A percentile compares a stretch with the other conserved stretches of the same genome.
phyloP scores from a whole-genome alignment of 1,140 invertebrate species.

The Microplitis demolitor region DNA sequence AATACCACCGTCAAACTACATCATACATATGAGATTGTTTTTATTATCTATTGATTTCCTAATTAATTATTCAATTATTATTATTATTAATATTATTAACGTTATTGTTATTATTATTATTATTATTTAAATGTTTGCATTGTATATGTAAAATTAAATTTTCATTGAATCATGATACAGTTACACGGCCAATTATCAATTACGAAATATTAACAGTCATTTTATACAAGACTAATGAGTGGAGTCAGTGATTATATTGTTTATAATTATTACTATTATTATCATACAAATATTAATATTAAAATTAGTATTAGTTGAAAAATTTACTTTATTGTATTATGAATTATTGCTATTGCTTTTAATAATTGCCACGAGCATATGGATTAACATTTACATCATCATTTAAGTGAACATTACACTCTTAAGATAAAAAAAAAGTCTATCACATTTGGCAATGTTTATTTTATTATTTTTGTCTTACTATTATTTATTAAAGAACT shows the following conservation, averaged over 20 bases:
- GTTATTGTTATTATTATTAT: too few species aligned
- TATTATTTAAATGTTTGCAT: too few species aligned
- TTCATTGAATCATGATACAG: too few species aligned
- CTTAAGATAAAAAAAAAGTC: conserved; percentile 10
- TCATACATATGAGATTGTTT: too few species aligned
- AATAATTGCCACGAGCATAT: conserved; percentile 22
- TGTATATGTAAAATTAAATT: too few species aligned
- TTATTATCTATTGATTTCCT: too few species aligned
- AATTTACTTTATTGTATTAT: not conserved
- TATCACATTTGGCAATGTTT: not conserved
- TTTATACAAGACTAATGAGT: not conserved
- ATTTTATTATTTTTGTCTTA: not conserved
- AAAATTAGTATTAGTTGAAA: not conserved
- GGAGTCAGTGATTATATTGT: not conserved
- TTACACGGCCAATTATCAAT: too few species aligned
- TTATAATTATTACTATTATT: too few species aligned
- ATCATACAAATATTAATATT: not conserved
- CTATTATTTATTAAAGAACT: not conserved
- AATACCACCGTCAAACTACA: too few species aligned
- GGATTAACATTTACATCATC: conserved; percentile 21
- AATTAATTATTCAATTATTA: too few species aligned
- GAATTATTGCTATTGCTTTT: conserved; percentile 39
- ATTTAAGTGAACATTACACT: conserved; percentile 22
- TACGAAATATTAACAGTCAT: too few species aligned
- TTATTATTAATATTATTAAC: too few species aligned